Base-by-base conservation (phyloP, 2,797 vertebrate genomes). In the Anolis apletophallus region DNA sequence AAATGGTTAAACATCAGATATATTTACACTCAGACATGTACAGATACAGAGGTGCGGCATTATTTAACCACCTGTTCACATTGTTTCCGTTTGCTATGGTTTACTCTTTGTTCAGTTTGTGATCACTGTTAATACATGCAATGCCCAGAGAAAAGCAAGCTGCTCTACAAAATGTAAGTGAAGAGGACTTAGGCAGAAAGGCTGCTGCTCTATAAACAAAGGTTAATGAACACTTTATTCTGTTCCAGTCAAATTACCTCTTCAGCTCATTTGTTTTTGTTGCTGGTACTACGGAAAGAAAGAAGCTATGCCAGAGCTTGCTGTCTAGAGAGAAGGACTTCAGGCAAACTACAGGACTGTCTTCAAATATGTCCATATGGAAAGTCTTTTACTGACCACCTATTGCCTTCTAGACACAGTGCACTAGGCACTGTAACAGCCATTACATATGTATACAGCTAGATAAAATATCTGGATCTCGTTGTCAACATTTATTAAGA, bases 121-220 rank as follows among this genome's bases (percentile, higher is more conserved):
- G 54, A 61, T 54, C 77, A 74, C 61, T 83, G 73, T 54, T 83
- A 71, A 78, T 29, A 40, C 59, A 64, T 50, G 46, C 29, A 78
- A 54, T 83, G 67, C 61, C 74, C 74, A 72, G 64, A 87, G 80
- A n/a, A 78, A 87, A 59, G 72, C 52, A 78, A 83, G 36, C 36
- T 61, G 81, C 61, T 83, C 67, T n/a, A 9, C 23, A 34, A 71
- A 52, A 71, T 61, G 3, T 57, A 54, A 14, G 83, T 19, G 40
- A 84, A 77, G 23, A 54, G 61, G 55, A 11, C 23, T 69, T 59
- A 71, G 50, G 52, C 64, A 72, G 73, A 29, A 61, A 16, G 81
- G 36, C 54, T 40, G 50, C 13, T 46, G 26, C 34, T 46, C 34
- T 71, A 46, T 17, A 72, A 83, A 72, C 54, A 29, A 57, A 75